Percentiles rank a stretch among this genome's conserved stretches.
Conservation (phyloP, 1,140 invertebrate species). For the Pectinophora gossypiella region DNA sequence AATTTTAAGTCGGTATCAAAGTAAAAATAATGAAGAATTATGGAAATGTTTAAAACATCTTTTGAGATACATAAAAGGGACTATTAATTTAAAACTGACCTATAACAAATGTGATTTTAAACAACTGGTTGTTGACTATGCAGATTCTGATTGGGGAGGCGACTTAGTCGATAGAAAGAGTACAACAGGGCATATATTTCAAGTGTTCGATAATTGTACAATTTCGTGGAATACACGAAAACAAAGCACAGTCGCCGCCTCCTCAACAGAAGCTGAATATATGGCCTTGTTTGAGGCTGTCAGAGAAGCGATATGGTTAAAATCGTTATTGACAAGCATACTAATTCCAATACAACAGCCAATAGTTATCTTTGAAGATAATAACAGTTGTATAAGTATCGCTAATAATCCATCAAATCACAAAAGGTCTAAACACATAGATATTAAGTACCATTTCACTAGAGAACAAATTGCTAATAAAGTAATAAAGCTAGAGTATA, state of each 20-base stretch:
- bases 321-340: conserved; percentile 12
- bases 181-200: conserved; percentile 14
- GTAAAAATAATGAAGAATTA: conserved; percentile 31
- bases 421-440: conserved; percentile 29
- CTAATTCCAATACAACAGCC: neutral
- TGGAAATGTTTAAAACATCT: conserved; percentile 35
- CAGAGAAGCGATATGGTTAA: conserved; percentile 32
- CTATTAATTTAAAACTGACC: conserved; percentile 34
- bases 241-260: conserved; percentile 38
- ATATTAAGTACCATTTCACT: conserved; percentile 25
- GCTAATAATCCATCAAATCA: conserved; percentile 22
- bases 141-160: conserved; percentile 14
- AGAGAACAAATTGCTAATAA: conserved; percentile 19
- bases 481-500: conserved; percentile 21
- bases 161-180: conserved; percentile 9
- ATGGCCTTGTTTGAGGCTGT: conserved; percentile 32
- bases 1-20: conserved; percentile 34
- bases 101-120: conserved; percentile 20
- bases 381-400: conserved; percentile 22
- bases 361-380: conserved; percentile 18
- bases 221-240: conserved; percentile 32
- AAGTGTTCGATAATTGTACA: conserved; percentile 9
- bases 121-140: conserved; percentile 6
- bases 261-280: too few species aligned
- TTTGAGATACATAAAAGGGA: conserved; percentile 37